phyloP scores from a whole-genome alignment of 2,113 vertebrate genomes.

The Pelvicachromis taeniatus region DNA sequence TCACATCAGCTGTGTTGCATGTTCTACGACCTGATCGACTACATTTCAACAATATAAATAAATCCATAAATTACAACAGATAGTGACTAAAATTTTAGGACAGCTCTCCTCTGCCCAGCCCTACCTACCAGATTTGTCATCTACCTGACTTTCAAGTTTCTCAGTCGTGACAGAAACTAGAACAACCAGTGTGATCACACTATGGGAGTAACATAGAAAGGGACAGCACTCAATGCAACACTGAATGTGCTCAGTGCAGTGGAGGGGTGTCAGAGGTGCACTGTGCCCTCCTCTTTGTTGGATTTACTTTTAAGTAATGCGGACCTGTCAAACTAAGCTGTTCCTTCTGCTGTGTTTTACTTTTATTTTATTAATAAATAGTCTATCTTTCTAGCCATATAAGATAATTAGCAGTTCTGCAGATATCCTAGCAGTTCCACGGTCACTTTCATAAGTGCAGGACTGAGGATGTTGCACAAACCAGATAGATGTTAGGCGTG shows the following conservation, averaged over 20 bases:
- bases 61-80: not conserved
- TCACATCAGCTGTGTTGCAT: not conserved
- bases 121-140: not conserved
- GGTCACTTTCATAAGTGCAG: not conserved
- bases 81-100: not conserved
- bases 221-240: not conserved
- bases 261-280: not conserved
- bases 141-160: not conserved
- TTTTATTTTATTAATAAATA: not conserved
- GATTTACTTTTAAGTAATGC: not conserved
- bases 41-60: not conserved
- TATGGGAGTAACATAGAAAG: conserved; percentile 2
- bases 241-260: not conserved
- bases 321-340: not conserved
- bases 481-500: not conserved
- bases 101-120: not conserved
- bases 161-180: not conserved
- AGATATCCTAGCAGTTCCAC: not conserved
- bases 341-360: not conserved
- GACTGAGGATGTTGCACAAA: not conserved
- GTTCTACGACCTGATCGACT: not conserved
- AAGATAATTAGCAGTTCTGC: not conserved
- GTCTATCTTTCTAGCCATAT: not conserved
- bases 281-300: not conserved
- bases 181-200: conserved; percentile 1